Conservation (phyloP, 2,797 vertebrate genomes). For the Gambusia yucatana region DNA sequence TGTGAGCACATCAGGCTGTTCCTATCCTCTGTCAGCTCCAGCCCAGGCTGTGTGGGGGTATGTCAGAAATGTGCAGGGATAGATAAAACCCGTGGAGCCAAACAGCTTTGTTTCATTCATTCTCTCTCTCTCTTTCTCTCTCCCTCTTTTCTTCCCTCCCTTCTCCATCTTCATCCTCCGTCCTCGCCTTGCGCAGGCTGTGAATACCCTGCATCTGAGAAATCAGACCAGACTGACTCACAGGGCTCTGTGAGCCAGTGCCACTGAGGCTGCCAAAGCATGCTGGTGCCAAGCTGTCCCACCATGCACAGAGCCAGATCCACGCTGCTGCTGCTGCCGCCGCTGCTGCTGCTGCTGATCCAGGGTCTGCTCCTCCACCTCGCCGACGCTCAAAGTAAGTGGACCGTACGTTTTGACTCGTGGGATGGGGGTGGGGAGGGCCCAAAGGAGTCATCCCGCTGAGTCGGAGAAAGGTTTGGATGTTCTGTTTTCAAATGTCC, state of each 20-base stretch:
- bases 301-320: constrained; percentile 89
- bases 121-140: constrained; percentile 58
- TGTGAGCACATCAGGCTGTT: constrained; percentile 78
- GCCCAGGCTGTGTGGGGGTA: constrained; percentile 77
- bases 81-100: constrained; percentile 81
- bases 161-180: constrained; percentile 36
- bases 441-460: constrained; percentile 26
- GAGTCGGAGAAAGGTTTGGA: constrained; percentile 11
- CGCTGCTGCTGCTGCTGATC: constrained; percentile 80
- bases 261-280: constrained; percentile 86
- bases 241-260: constrained; percentile 88
- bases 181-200: constrained; percentile 83
- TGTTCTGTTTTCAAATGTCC: background rate
- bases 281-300: constrained; percentile 90
- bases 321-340: constrained; percentile 86
- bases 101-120: constrained; percentile 84
- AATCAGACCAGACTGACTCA: constrained; percentile 85
- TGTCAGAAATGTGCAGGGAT: constrained; percentile 81
- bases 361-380: constrained; percentile 86
- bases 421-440: background rate
- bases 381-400: constrained; percentile 93
- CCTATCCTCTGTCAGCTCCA: constrained; percentile 79
- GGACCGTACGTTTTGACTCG: constrained; percentile 34
- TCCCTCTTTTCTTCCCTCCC: constrained; percentile 14
- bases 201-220: constrained; percentile 91